Conservation (phyloP, 2,113 vertebrate species). For the Tympanuchus pallidicinctus region DNA sequence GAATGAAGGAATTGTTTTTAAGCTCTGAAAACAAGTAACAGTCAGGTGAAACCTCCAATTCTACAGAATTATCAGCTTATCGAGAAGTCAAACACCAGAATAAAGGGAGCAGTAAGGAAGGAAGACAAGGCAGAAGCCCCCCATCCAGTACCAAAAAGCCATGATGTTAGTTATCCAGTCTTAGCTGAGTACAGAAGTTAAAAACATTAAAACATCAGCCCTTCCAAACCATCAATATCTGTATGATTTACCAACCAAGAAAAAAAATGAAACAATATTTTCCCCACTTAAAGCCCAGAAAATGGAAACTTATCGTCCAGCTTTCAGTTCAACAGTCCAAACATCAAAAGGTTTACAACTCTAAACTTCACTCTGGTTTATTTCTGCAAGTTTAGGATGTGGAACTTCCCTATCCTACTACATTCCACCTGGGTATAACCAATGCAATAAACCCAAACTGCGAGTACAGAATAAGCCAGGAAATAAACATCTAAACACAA, state of each 20-base stretch:
- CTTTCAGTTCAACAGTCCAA: background rate
- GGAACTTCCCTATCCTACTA: background rate
- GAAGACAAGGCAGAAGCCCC: background rate
- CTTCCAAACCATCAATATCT: background rate
- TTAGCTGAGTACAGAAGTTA: background rate
- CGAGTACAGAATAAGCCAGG: background rate
- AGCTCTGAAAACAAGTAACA: background rate
- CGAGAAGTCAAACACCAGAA: background rate
- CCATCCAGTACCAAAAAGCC: background rate
- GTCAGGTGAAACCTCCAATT: background rate
- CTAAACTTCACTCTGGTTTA: no score
- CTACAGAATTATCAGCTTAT: background rate
- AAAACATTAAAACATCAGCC: background rate
- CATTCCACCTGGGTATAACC: background rate
- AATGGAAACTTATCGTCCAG: background rate
- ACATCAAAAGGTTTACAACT: background rate
- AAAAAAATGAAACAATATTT: background rate
- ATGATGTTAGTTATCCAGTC: background rate
- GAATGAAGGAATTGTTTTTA: background rate
- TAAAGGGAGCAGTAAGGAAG: background rate
- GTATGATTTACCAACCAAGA: background rate
- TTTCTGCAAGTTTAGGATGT: background rate
- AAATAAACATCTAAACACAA: background rate
- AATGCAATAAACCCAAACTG: background rate
- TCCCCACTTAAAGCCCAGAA: background rate